These are phyloP conservation scores for Acipenser transmontanus DNA, from an alignment of 2,797 vertebrate species.

Conservation along the genomic window DNA sequence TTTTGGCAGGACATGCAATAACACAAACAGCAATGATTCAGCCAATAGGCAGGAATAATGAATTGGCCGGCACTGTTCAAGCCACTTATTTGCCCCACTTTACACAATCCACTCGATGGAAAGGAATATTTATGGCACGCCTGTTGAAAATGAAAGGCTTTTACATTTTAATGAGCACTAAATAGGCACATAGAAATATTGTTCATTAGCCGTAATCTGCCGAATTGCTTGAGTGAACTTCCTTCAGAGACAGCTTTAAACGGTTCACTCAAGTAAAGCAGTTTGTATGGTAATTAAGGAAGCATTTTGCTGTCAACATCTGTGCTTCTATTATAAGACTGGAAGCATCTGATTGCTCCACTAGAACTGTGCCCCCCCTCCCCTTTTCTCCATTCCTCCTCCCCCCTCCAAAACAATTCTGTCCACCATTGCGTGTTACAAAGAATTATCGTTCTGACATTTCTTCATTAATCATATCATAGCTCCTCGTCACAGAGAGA, in stretches of 20 bases:
- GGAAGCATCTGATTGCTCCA: slow-evolving; percentile 52
- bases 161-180: slow-evolving; percentile 83
- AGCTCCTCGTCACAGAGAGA: slow-evolving; percentile 47
- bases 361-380: slow-evolving; percentile 40
- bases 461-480: slow-evolving; percentile 83
- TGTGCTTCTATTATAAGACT: slow-evolving; percentile 74
- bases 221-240: slow-evolving; percentile 90
- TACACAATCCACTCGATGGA: slow-evolving; percentile 40
- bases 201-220: slow-evolving; percentile 88
- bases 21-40: slow-evolving; percentile 22
- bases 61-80: slow-evolving; percentile 30
- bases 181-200: slow-evolving; percentile 78
- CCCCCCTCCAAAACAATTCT: slow-evolving; percentile 49
- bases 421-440: slow-evolving; percentile 65
- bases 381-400: slow-evolving; percentile 30
- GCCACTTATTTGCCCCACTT: slow-evolving; percentile 33
- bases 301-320: slow-evolving; percentile 89
- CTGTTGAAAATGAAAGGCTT: slow-evolving; percentile 74
- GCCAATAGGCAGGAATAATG: slow-evolving; percentile 29
- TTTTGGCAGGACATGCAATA: slow-evolving; percentile 3
- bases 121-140: slow-evolving; percentile 70
- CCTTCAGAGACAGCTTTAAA: slow-evolving; percentile 87
- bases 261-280: slow-evolving; percentile 90
- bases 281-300: slow-evolving; percentile 99
- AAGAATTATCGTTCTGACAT: slow-evolving; percentile 73